Percentiles rank a stretch among this genome's conserved stretches.
phyloP scores from a whole-genome alignment of 2,888 invertebrate genomes.

The Phaonia tiefii region DNA sequence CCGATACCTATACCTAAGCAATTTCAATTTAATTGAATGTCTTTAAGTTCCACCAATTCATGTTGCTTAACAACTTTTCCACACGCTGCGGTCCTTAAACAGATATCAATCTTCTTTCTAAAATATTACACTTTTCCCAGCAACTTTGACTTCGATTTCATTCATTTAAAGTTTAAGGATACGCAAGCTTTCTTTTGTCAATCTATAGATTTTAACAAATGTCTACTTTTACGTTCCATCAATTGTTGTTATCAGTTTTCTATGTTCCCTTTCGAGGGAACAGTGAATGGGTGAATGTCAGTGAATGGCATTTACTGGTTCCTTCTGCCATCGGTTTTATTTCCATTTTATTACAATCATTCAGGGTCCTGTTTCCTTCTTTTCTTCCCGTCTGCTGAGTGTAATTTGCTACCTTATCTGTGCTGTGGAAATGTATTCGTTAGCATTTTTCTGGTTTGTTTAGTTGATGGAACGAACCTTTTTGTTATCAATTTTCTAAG shows the following conservation, averaged over 20 bases:
- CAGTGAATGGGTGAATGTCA: too few species aligned
- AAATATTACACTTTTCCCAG: background rate
- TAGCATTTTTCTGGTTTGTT: constrained; percentile 10
- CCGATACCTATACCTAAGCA: too few species aligned
- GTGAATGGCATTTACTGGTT: constrained; percentile 6
- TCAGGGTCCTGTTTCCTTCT: background rate
- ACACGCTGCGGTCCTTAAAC: too few species aligned
- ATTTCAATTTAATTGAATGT: too few species aligned
- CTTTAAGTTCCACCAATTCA: too few species aligned
- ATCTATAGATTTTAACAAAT: constrained; percentile 52
- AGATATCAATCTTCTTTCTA: too few species aligned
- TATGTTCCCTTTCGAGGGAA: background rate
- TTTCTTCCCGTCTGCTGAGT: background rate
- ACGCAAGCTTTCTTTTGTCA: constrained; percentile 22
- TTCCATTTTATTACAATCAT: constrained; percentile 31
- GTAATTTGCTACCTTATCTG: constrained; percentile 24
- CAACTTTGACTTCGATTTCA: background rate
- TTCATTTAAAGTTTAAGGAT: constrained; percentile 15
- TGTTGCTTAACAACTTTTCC: too few species aligned
- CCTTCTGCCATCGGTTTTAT: constrained; percentile 23
- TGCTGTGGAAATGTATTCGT: constrained; percentile 8
- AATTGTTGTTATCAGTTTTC: constrained; percentile 37
- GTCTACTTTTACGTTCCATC: constrained; percentile 43
- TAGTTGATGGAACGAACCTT: background rate
- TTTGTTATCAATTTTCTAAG: constrained; percentile 5